Conservation (phyloP, 2,888 invertebrate species). For the Cyclophora albipunctata region DNA sequence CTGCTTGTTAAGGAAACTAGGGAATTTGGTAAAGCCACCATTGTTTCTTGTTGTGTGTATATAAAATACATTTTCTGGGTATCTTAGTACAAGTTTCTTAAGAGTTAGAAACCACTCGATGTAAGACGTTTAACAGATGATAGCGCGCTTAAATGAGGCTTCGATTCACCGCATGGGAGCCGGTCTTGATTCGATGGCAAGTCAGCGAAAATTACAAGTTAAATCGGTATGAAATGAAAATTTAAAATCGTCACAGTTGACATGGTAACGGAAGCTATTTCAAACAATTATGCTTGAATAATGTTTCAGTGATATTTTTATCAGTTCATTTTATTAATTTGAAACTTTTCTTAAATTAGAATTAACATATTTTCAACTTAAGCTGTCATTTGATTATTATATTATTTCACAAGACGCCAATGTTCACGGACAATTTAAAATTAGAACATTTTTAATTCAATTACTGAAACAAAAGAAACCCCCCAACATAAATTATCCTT, state of each 20-base stretch:
- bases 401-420: no score
- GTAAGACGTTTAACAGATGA: slow-evolving; percentile 11
- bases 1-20: slow-evolving; percentile 66
- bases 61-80: slow-evolving; percentile 21
- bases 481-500: no score
- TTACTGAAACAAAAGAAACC: no score
- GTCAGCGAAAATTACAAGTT: slow-evolving; percentile 9
- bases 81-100: slow-evolving; percentile 16
- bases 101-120: slow-evolving; percentile 3
- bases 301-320: no score
- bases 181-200: slow-evolving; percentile 17
- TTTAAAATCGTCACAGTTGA: background rate
- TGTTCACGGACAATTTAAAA: no score
- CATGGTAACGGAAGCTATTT: background rate
- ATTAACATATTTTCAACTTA: no score
- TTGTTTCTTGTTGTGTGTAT: slow-evolving; percentile 53
- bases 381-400: no score
- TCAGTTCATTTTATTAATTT: no score
- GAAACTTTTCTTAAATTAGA: no score
- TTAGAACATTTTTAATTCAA: no score
- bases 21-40: slow-evolving; percentile 48
- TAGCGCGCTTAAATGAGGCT: slow-evolving; percentile 21
- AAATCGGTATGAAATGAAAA: slow-evolving; percentile 13
- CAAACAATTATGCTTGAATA: no score
- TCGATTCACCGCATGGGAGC: slow-evolving; percentile 18